A percentile compares a stretch with the other conserved stretches of the same genome.
Evolutionary conservation across 2,797 vertebrate species (phyloP).

Genomic region (Champsocephalus gunnari): DNA sequence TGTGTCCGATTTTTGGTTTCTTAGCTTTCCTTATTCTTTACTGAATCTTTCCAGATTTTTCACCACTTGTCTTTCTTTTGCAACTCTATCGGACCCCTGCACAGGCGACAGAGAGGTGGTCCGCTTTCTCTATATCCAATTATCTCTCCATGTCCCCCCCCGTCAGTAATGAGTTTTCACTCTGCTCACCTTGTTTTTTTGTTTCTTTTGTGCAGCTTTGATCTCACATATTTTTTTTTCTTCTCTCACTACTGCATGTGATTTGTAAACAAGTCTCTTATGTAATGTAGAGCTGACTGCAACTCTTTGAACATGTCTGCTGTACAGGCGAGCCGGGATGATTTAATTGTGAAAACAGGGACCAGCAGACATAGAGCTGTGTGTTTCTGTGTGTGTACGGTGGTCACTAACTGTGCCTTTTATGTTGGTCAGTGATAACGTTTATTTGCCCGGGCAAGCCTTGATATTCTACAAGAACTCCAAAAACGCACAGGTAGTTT

Average conservation of each 20-base stretch:
- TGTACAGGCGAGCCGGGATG: neutral
- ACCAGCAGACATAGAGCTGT: neutral
- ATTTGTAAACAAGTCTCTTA: neutral
- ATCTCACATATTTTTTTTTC: conserved; percentile 23
- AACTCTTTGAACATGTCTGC: conserved; percentile 16
- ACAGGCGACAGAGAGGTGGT: conserved; percentile 8
- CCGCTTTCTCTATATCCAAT: conserved; percentile 23
- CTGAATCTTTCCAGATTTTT: neutral
- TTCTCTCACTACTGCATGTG: neutral
- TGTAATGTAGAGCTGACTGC: neutral
- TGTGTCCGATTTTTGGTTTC: too few species aligned
- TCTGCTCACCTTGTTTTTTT: conserved; percentile 5
- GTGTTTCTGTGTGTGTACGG: neutral
- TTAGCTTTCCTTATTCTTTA: neutral
- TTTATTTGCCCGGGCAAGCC: neutral
- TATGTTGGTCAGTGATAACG: neutral
- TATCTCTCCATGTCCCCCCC: conserved; percentile 32
- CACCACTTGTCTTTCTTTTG: conserved; percentile 2
- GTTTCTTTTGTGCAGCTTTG: conserved; percentile 11
- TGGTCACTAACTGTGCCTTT: conserved; percentile 3
- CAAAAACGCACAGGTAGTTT: neutral
- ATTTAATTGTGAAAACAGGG: conserved; percentile 8
- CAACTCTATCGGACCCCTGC: conserved; percentile 20
- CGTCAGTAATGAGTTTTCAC: conserved; percentile 32
- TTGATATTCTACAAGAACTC: neutral